phyloP scores from a whole-genome alignment of 2,797 vertebrate genomes.

The Gorsachius magnificus region DNA sequence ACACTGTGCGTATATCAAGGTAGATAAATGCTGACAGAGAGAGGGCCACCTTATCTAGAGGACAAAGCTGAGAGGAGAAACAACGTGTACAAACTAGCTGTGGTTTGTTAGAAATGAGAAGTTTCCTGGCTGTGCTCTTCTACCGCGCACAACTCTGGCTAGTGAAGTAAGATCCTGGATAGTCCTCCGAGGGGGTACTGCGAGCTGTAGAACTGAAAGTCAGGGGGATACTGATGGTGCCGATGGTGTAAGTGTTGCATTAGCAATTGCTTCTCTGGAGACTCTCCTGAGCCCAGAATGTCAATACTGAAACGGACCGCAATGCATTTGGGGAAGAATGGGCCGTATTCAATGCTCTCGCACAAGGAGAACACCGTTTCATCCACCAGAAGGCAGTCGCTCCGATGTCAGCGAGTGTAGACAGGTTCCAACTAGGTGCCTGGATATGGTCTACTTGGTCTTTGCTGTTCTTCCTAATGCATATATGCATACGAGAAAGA shows the following conservation, averaged over 20 bases:
- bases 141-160: neutral
- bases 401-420: rapidly evolving
- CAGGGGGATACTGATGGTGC: neutral
- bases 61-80: neutral
- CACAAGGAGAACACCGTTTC: neutral
- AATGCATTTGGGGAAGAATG: neutral
- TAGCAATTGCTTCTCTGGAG: neutral
- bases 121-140: neutral
- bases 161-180: too few relatives aligned
- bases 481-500: too few relatives aligned
- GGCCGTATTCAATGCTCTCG: neutral
- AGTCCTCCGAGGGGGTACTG: neutral
- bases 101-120: neutral
- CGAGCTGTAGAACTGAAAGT: neutral
- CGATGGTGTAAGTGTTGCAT: neutral
- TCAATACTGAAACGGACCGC: neutral
- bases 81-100: neutral
- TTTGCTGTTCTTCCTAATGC: neutral
- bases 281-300: neutral
- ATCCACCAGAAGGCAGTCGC: neutral
- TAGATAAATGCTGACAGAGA: neutral
- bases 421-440: neutral
- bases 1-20: neutral
- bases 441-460: neutral
- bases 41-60: neutral